These are phyloP conservation scores for Varanus komodoensis DNA, from an alignment of 2,113 vertebrate species.

Conservation along the genomic window DNA sequence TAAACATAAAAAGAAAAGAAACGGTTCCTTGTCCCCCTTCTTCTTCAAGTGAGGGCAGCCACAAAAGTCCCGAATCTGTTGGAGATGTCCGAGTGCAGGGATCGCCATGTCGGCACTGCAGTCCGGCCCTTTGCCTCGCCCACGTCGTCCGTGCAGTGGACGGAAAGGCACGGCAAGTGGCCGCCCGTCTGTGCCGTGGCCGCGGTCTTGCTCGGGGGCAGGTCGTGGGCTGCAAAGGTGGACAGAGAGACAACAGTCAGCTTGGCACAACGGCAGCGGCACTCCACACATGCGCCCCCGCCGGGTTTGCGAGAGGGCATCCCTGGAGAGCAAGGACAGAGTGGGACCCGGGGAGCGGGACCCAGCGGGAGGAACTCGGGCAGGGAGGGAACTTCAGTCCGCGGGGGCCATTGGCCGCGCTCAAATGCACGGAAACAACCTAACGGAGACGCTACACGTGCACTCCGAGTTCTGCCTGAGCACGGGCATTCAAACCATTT, in stretches of 20 bases:
- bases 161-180: constrained; percentile 97
- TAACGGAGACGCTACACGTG: not conserved
- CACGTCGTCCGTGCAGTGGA: constrained; percentile 97
- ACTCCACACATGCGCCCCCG: not conserved
- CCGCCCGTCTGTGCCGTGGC: constrained; percentile 81
- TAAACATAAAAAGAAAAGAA: constrained; percentile 65
- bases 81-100: constrained; percentile 97
- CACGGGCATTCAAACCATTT: not conserved
- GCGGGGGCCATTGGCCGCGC: not conserved
- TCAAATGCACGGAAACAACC: too few species aligned
- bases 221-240: constrained; percentile 86
- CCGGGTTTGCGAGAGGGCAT: not conserved
- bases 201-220: constrained; percentile 88
- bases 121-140: constrained; percentile 91
- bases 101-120: constrained; percentile 94
- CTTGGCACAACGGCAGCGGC: fast-evolving
- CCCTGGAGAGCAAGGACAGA: not conserved
- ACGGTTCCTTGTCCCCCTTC: constrained; percentile 46
- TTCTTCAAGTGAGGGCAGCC: constrained; percentile 94
- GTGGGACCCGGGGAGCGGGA: not conserved
- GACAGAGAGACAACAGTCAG: constrained; percentile 65
- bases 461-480: not conserved
- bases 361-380: too few species aligned
- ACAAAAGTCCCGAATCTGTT: constrained; percentile 98
- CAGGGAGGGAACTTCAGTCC: not conserved